Conservation (phyloP, 2,113 vertebrate genomes). For the Chrysochloris asiatica region DNA sequence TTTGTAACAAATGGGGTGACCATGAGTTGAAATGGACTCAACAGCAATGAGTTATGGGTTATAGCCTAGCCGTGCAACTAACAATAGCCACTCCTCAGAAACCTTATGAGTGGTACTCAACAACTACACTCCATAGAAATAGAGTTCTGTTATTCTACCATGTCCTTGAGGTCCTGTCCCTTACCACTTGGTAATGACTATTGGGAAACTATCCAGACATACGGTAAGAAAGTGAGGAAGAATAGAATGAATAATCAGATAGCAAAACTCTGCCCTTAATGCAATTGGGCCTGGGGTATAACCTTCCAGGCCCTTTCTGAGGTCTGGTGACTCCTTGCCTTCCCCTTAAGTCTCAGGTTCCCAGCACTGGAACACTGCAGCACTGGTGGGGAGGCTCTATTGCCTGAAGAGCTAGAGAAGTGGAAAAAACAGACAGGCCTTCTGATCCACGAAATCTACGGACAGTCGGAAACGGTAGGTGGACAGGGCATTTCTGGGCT, state of each 20-base stretch:
- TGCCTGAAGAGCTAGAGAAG: constrained; percentile 85
- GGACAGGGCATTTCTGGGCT: constrained; percentile 23
- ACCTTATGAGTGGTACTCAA: too few relatives aligned
- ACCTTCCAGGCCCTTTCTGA: neutral
- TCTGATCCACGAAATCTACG: constrained; percentile 84
- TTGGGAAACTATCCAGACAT: neutral
- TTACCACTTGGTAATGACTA: neutral
- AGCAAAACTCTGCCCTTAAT: too few relatives aligned
- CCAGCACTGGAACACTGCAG: constrained; percentile 80
- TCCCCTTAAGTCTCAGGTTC: constrained; percentile 81
- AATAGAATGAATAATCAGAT: neutral
- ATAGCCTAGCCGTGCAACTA: too few relatives aligned
- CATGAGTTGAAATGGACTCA: too few relatives aligned
- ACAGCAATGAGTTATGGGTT: too few relatives aligned
- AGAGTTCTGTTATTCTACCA: accelerated
- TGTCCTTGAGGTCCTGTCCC: neutral
- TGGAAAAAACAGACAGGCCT: constrained; percentile 86
- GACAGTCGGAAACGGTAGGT: constrained; percentile 89
- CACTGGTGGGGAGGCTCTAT: constrained; percentile 86
- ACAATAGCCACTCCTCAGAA: too few relatives aligned
- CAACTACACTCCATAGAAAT: neutral
- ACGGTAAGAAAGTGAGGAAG: neutral
- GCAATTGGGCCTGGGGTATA: neutral
- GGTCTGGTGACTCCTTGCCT: constrained; percentile 20
- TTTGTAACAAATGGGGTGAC: too few relatives aligned